These are phyloP conservation scores for Grammatotria lemairii DNA, from an alignment of 2,113 vertebrate species.

Conservation along the genomic window DNA sequence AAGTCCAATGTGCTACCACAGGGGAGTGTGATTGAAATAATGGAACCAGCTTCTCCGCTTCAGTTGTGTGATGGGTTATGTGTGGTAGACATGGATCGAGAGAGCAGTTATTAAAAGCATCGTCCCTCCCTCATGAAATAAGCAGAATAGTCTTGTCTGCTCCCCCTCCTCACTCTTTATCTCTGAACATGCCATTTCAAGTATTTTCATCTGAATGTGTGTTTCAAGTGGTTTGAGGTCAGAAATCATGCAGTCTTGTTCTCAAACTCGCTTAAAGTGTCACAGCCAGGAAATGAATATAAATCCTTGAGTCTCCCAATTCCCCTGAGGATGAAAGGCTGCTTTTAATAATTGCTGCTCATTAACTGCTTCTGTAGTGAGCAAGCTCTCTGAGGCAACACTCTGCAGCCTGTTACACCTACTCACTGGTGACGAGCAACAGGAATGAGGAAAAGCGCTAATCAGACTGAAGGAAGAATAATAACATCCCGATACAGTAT, in stretches of 20 bases:
- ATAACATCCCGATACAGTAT: neutral
- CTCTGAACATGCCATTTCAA: neutral
- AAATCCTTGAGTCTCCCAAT: neutral
- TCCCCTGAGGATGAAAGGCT: slow-evolving; percentile 32
- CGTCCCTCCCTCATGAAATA: neutral
- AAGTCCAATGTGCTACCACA: slow-evolving; percentile 8
- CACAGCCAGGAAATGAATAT: neutral
- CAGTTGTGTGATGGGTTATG: neutral
- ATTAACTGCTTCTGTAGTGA: slow-evolving; percentile 29
- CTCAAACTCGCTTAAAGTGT: neutral
- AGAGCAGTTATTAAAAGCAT: neutral
- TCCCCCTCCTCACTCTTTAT: neutral
- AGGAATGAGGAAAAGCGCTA: neutral
- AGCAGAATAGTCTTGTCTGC: neutral
- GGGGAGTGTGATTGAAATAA: slow-evolving; percentile 12
- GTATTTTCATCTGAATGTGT: neutral
- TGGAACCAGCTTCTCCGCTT: neutral
- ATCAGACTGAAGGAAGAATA: neutral
- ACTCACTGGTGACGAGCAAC: slow-evolving; percentile 18
- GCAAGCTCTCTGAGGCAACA: slow-evolving; percentile 19
- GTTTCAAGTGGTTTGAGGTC: neutral
- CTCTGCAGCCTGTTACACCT: slow-evolving; percentile 43
- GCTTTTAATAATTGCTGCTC: slow-evolving; percentile 46
- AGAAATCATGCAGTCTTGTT: neutral
- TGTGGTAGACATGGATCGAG: neutral